Evolutionary conservation across 2,888 invertebrate species (phyloP), one percentile per base, ranked within the genome.

Genomic region (Xanthia icteritia): DNA sequence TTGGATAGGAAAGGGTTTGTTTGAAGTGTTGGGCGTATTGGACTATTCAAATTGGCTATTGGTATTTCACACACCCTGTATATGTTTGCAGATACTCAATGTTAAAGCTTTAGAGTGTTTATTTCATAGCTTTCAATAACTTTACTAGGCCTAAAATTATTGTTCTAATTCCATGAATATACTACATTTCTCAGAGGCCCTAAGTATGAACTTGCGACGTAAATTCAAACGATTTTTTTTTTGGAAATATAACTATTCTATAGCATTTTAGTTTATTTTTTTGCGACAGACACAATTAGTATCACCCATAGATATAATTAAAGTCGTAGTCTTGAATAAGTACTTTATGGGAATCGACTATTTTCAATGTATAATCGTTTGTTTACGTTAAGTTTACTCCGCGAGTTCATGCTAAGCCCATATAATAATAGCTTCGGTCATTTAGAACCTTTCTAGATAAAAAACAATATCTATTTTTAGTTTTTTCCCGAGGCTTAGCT

Each of bases 1-100:
- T 80, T 72, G 56, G 42, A 68, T 64, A 75, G 70, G 31, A 48
- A 81, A 80, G 79, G 79, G 82, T 79, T 79, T 79, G 67, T 82
- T 79, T 45, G 58, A 54, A 64, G 80, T 48, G 75, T 65, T n/a
- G 48, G 63, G 39, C 77, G 58, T 71, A 71, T 71, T 72, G 64
- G 58, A 60, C 71, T 81, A 81, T 83, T 67, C 67, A 64, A 76
- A 73, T 73, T 76, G 64, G 60, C 51, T 80, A 70, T 70, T 69
- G 48, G 60, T 60, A 80, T 66, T 76, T 70, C 45, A 61, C 66
- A 76, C 48, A 56, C 0, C 5, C 54, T 2, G 1, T 31, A 23
- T 56, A 39, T 54, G 42, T 76, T 56, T 36, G 42, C 15, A 63
- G 36, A 42, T 66, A n/a, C 31, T 20, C 51, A 65, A 65, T 51